Conservation (phyloP, 2,113 vertebrate species). For the Corythaixoides concolor region DNA sequence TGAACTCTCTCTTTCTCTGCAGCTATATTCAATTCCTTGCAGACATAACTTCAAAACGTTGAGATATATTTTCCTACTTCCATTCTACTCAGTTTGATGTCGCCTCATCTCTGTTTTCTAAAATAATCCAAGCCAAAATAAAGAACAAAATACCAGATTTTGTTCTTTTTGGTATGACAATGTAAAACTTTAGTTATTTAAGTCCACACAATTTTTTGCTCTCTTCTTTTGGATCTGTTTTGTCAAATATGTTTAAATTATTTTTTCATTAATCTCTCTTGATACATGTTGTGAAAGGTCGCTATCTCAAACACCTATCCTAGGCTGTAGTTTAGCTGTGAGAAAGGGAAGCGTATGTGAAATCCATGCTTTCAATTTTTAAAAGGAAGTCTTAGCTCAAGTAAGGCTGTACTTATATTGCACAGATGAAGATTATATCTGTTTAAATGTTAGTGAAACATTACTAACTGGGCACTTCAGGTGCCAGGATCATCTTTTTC, state of each 20-base stretch:
- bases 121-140: background rate
- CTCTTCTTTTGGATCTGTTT: background rate
- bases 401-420: background rate
- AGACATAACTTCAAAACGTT: background rate
- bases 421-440: background rate
- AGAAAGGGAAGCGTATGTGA: background rate
- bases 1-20: fast-evolving
- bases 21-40: background rate
- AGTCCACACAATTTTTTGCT: background rate
- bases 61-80: background rate
- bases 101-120: background rate
- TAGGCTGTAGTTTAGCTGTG: background rate
- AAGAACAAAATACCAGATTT: background rate
- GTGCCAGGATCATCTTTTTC: background rate
- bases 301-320: background rate
- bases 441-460: background rate
- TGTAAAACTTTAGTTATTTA: background rate
- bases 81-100: background rate
- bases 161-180: background rate
- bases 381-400: background rate
- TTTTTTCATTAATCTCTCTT: background rate
- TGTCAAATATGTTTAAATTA: background rate
- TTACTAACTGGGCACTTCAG: background rate
- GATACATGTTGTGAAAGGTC: background rate
- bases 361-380: background rate